Percentiles rank a stretch among this genome's conserved stretches.
phyloP scores from a whole-genome alignment of 2,888 invertebrate species.

The Morinoia aosen region DNA sequence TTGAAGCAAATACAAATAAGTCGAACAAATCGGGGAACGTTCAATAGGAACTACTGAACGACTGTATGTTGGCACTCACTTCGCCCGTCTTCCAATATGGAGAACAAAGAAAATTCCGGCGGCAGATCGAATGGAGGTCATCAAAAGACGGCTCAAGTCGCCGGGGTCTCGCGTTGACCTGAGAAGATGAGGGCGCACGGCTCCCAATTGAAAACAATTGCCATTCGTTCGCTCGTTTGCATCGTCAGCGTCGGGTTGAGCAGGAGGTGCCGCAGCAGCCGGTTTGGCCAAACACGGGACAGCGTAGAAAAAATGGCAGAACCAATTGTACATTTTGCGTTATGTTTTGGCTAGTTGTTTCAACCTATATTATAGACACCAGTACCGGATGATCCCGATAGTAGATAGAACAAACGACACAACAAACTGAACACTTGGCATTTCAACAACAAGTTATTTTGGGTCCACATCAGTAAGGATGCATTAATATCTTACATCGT shows the following conservation, averaged over 20 bases:
- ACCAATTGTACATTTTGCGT: too few species aligned
- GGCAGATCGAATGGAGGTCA: not conserved
- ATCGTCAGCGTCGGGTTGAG: not conserved
- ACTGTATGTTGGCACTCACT: not conserved
- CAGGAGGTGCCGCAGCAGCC: not conserved
- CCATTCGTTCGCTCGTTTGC: slow-evolving; percentile 3
- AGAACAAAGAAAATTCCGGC: not conserved
- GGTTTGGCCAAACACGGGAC: not conserved
- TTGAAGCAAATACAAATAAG: not conserved
- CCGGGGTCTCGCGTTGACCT: not conserved
- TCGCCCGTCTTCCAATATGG: not conserved
- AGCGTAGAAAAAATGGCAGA: too few species aligned
- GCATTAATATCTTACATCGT: not conserved
- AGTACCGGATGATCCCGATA: too few species aligned
- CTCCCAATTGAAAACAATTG: slow-evolving; percentile 3
- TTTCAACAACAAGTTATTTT: not conserved
- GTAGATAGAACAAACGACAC: too few species aligned
- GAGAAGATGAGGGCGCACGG: not conserved
- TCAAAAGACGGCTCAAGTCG: not conserved
- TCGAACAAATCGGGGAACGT: not conserved
- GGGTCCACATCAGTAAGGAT: not conserved
- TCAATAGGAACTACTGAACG: not conserved
- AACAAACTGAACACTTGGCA: too few species aligned
- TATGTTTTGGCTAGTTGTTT: too few species aligned
- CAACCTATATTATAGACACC: too few species aligned